These are phyloP conservation scores for Eublepharis macularius DNA, from an alignment of 2,113 vertebrate genomes.

Conservation along the genomic window DNA sequence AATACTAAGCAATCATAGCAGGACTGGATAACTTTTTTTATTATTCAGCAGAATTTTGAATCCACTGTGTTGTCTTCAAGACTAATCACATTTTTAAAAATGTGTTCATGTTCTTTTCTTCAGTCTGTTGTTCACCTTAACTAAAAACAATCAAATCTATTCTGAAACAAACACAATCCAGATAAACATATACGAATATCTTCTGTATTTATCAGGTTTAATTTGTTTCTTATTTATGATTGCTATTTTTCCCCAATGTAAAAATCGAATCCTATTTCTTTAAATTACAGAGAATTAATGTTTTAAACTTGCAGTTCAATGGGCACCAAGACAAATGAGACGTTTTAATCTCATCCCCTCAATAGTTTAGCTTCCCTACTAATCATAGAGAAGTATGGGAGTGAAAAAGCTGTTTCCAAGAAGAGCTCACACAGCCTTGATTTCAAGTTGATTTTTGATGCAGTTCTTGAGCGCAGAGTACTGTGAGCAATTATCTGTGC, in stretches of 20 bases:
- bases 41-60: neutral
- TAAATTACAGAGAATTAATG: neutral
- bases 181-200: neutral
- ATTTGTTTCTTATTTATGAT: neutral
- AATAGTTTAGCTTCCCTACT: constrained; percentile 9
- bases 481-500: constrained; percentile 28
- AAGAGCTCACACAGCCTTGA: neutral
- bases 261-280: neutral
- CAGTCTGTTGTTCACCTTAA: neutral
- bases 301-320: neutral
- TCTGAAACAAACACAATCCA: neutral
- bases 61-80: neutral
- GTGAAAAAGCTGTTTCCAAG: neutral
- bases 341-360: neutral
- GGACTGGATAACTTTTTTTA: neutral
- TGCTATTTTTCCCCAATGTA: neutral
- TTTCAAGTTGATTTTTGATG: constrained; percentile 35
- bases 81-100: neutral
- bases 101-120: neutral
- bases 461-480: neutral
- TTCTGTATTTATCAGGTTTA: neutral
- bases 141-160: neutral
- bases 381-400: constrained; percentile 18
- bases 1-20: too few relatives aligned
- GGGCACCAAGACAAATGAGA: constrained; percentile 14